Conservation (phyloP, 2,888 invertebrate genomes). For the Ptychoptera albimana region DNA sequence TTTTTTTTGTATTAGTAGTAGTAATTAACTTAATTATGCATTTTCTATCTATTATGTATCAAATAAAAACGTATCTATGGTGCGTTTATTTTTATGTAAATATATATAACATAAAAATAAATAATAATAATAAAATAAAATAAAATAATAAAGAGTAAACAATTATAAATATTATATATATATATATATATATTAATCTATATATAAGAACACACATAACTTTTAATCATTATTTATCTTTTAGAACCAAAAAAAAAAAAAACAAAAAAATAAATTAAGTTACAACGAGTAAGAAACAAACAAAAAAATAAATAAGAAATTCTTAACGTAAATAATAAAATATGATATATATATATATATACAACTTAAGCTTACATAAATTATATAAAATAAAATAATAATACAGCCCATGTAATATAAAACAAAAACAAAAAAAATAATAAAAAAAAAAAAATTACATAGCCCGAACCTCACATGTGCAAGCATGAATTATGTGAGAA, state of each 20-base stretch:
- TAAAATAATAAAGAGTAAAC: conserved; percentile 4
- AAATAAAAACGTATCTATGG: no score
- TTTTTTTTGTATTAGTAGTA: not conserved
- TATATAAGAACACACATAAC: no score
- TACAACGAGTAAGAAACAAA: no score
- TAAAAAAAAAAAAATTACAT: conserved; percentile 8
- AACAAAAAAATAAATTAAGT: no score
- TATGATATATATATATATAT: conserved; percentile 11
- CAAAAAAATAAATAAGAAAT: no score
- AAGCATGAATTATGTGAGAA: conserved; percentile 46
- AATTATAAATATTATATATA: conserved; percentile 4
- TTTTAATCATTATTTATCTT: no score
- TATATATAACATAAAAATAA: conserved; percentile 2
- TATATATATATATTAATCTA: no score
- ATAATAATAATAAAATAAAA: conserved; percentile 1
- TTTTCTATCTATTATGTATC: no score
- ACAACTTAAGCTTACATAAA: conserved; percentile 16
- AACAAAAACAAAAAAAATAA: conserved; percentile 8
- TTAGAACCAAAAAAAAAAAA: no score
- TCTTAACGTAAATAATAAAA: conserved; percentile 6
- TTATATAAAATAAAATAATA: conserved; percentile 5
- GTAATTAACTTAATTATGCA: no score
- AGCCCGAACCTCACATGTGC: conserved; percentile 16
- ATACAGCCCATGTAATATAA: conserved; percentile 14
- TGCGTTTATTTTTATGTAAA: conserved; percentile 2